Evolutionary conservation across 2,113 vertebrate species (phyloP), one percentile per base, ranked within the genome.

Genomic region (Scomber colias): DNA sequence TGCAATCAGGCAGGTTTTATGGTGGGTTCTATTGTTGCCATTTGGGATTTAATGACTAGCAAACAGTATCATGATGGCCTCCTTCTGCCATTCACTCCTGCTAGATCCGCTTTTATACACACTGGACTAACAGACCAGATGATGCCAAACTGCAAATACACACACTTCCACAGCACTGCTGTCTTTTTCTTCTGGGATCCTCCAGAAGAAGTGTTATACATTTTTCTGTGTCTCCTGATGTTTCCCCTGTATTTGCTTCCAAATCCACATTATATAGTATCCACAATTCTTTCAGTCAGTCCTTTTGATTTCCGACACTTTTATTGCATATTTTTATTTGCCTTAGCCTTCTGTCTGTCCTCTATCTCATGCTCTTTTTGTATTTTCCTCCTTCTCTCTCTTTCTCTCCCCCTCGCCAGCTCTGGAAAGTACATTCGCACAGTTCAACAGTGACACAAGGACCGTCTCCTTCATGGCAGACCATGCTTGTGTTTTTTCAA

Each of bases 401-500:
- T 74, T 68, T 81, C 71, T 80, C 78, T 83, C 84, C 79, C 76
- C 73, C 89, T 84, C 71, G 46, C 89, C 84, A 89, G 90, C 90
- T 94, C 95, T 95, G 95, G 94, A 95, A 95, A 95, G 92, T 93
- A 91, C 93, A 95, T 95, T 95, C 87, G 17, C 87, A 74, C 90
- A 93, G 90, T 82, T 90, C 89, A 88, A 71, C 87, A 85, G 90
- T 94, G 94, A 95, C 90, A 95, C 89, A 92, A 92, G 92, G 93
- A 93, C 93, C 77, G 92, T 94, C 93, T 94, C 91, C 89, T 91
- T 83, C 90, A 89, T 91, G 90, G 92, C 90, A 95, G 91, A 90
- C 90, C 85, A 62, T 59, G 87, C 93, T 88, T 94, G 91, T 95
- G 94, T 94, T 95, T 95, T 95, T 95, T 94, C 93, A 95, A 95